phyloP scores from a whole-genome alignment of 2,113 vertebrate genomes.

The Manacus vitellinus region DNA sequence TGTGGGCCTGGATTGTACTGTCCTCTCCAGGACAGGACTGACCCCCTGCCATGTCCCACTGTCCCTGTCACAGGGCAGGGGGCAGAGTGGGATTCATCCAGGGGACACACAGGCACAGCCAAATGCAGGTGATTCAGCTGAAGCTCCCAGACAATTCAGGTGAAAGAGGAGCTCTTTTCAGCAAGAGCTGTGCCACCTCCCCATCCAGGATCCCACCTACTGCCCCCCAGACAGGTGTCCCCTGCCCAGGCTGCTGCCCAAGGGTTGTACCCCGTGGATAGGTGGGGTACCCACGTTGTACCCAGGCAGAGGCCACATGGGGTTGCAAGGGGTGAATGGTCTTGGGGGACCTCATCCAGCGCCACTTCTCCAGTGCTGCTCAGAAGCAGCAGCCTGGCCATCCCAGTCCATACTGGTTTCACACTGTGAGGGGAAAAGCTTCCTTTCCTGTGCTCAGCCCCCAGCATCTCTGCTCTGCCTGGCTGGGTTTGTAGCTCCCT shows the following conservation, averaged over 20 bases:
- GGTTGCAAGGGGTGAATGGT: neutral
- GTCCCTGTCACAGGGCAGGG: neutral
- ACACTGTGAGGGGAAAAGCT: fast-evolving
- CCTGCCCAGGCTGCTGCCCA: neutral
- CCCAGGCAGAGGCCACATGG: neutral
- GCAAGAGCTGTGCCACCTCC: neutral
- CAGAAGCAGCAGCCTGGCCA: neutral
- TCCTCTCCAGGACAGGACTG: neutral
- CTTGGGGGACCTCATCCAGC: neutral
- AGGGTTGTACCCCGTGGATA: neutral
- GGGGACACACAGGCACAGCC: neutral
- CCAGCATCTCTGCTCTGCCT: neutral
- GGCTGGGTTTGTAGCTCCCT: neutral
- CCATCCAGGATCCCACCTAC: neutral
- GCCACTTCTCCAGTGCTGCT: neutral
- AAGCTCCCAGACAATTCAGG: neutral
- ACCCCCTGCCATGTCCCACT: neutral
- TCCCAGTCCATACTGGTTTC: neutral
- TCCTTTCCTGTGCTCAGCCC: fast-evolving
- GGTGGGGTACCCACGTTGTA: neutral
- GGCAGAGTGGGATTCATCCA: neutral
- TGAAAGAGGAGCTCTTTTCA: neutral
- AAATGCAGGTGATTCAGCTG: fast-evolving
- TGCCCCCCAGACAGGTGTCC: fast-evolving
- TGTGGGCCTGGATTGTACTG: fast-evolving